A percentile compares a stretch with the other conserved stretches of the same genome.
phyloP scores from a whole-genome alignment of 1,140 invertebrate species.

The Hypsibius dujardini region DNA sequence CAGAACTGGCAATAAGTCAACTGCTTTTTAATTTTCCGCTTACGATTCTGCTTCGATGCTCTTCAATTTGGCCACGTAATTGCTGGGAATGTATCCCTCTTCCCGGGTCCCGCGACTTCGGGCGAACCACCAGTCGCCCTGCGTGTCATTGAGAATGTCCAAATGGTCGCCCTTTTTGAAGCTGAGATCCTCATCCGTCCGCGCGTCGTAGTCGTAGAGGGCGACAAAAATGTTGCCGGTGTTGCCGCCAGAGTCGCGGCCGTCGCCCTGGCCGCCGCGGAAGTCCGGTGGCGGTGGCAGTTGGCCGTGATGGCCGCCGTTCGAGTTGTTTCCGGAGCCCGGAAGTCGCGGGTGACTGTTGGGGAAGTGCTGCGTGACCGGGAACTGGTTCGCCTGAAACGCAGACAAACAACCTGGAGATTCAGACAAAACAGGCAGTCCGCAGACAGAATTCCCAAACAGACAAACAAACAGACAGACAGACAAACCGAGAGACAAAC shows the following conservation, averaged over 20 bases:
- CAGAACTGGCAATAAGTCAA: too few relatives aligned
- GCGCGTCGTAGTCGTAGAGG: conserved; percentile 93
- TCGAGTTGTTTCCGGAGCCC: conserved; percentile 21
- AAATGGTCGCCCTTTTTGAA: conserved; percentile 95
- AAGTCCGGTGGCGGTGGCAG: background rate
- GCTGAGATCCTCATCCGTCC: conserved; percentile 93
- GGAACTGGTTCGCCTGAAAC: background rate
- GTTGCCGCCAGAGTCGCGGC: conserved; percentile 18
- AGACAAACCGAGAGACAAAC: too few relatives aligned
- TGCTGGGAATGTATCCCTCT: conserved; percentile 96
- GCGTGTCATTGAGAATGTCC: conserved; percentile 92
- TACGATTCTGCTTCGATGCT: conserved; percentile 99
- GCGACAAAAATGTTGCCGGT: conserved; percentile 67
- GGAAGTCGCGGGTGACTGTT: background rate
- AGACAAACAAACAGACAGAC: too few relatives aligned
- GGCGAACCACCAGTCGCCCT: conserved; percentile 98
- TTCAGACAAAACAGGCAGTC: too few relatives aligned
- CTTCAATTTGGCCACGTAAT: conserved; percentile 96
- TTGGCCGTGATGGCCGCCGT: conserved; percentile 17
- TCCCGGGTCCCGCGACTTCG: conserved; percentile 77
- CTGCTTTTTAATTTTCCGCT: conserved; percentile 35
- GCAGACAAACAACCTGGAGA: too few relatives aligned
- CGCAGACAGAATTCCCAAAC: too few relatives aligned
- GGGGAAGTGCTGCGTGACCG: background rate
- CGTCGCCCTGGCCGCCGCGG: background rate